These are phyloP conservation scores for Saiga tatarica DNA, from an alignment of 2,113 vertebrate species.

Conservation along the genomic window DNA sequence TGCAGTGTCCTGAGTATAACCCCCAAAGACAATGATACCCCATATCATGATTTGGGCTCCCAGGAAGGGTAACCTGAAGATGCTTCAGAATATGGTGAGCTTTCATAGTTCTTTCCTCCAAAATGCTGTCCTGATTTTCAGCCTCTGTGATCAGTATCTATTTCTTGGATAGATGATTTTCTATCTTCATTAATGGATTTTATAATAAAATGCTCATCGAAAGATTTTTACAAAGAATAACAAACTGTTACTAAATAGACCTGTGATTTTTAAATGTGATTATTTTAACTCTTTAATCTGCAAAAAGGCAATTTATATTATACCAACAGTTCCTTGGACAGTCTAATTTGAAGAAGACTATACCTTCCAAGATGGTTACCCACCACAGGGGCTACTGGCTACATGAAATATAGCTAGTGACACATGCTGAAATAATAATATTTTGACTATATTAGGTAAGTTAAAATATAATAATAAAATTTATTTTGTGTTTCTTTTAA, in stretches of 20 bases:
- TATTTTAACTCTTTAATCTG: neutral
- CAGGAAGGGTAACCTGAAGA: neutral
- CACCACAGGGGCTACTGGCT: neutral
- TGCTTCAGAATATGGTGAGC: neutral
- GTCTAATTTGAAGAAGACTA: neutral
- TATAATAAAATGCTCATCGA: neutral
- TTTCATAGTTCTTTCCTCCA: neutral
- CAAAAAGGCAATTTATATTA: neutral
- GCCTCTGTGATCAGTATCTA: neutral
- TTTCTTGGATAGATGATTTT: neutral
- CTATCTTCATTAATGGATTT: neutral
- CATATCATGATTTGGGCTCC: accelerated
- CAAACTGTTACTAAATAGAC: neutral
- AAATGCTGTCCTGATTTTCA: neutral
- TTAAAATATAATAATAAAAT: neutral
- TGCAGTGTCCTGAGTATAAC: neutral
- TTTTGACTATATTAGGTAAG: neutral
- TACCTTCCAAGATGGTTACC: neutral
- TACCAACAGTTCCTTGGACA: neutral
- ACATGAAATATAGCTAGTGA: neutral
- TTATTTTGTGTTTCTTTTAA: neutral
- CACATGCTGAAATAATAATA: neutral
- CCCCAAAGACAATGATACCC: too few species aligned
- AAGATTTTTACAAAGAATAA: neutral
- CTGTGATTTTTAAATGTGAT: neutral